Evolutionary conservation across 2,113 vertebrate genomes (phyloP), one percentile per base, ranked within the genome.

Genomic region (Turdus rufiventris): DNA sequence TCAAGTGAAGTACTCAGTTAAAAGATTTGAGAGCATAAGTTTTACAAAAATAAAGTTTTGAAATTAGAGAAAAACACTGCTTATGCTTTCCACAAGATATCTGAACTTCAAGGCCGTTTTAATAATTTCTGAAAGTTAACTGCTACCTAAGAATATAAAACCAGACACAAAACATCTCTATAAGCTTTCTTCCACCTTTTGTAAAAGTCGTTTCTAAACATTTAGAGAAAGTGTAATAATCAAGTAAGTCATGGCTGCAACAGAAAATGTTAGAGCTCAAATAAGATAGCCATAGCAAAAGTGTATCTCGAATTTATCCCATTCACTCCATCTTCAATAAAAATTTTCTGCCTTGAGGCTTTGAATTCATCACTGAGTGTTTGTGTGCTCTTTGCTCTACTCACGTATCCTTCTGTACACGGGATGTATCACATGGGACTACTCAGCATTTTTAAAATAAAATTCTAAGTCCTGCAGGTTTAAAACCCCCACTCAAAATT

Each of bases 401-500:
- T 42, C 18, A 38, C 1, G 0, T 5, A 76, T 18, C 71, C 28
- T 23, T 68, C 29, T 53, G 45, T 17, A 26, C 45, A 76, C 18
- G 5, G 14, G 56, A 18, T 28, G 5, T n/a, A 33, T 19, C 54
- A 60, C 10, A 38, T 4, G 9, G 7, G 18, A 56, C 24, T 67
- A 40, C 43, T 54, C 51, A 58, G 18, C 3, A 23, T 12, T 80
- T 23, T 56, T 60, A 3, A 45, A 13, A 72, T 6, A 1, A 67
- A 38, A 2, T 77, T 60, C 14, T 2, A 56, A 24, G 4, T 25
- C 28, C 54, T 29, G 14, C 31, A 80, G 4, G 8, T 42, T 76
- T 43, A 51, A 40, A 45, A 4, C 3, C 2, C 1, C 2, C 6
- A 2, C 21, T 18, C 31, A 45, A 19, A 79, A 47, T 25, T 53